A percentile compares a stretch with the other conserved stretches of the same genome.
phyloP scores from a whole-genome alignment of 2,888 invertebrate species.

The Drosophila ezoana region DNA sequence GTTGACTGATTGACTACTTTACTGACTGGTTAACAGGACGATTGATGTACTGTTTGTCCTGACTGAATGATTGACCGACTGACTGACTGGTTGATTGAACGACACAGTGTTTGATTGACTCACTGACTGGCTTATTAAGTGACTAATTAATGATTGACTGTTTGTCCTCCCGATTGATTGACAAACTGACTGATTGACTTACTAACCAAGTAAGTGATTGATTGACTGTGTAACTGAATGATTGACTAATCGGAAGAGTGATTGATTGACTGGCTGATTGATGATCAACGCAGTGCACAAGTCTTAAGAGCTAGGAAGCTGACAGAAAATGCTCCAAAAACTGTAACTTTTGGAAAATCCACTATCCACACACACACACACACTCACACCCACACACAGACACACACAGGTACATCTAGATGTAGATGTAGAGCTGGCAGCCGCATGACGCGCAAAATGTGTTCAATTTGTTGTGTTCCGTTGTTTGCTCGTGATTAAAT shows the following conservation, averaged over 20 bases:
- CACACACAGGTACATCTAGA: conserved; percentile 8
- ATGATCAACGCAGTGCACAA: not conserved
- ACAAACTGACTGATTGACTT: not conserved
- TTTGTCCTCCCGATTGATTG: no score
- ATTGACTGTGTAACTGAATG: not conserved
- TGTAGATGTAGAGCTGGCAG: not conserved
- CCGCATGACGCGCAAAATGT: not conserved
- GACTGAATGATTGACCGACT: not conserved
- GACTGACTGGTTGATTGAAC: not conserved
- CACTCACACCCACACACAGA: no score
- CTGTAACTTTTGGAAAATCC: no score
- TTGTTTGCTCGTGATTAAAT: conserved; percentile 55
- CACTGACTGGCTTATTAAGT: not conserved
- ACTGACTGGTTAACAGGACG: not conserved
- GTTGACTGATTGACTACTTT: no score
- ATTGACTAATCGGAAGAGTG: fast-evolving
- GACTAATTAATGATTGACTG: no score
- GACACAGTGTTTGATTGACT: not conserved
- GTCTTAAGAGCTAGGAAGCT: no score
- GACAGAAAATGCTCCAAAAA: no score
- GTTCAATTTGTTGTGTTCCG: not conserved
- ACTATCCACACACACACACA: not conserved
- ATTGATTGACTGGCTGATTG: not conserved
- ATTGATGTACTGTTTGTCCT: not conserved
- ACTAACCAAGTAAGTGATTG: no score